Evolutionary conservation across 2,797 vertebrate genomes (phyloP), one percentile per base, ranked within the genome.

Genomic region (Phoeniculus purpureus): DNA sequence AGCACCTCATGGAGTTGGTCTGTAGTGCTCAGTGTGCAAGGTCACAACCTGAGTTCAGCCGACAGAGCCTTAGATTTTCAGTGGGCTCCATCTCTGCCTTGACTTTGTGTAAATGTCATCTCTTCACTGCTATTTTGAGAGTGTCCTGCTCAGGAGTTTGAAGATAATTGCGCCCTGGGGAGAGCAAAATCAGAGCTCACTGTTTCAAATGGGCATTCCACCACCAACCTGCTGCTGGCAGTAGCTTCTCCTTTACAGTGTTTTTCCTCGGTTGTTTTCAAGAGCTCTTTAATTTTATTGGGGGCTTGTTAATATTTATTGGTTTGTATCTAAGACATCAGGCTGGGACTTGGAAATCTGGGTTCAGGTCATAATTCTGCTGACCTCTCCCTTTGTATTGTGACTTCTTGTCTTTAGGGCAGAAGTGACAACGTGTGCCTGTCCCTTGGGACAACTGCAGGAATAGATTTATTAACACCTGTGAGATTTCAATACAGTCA

Each of bases 91-190:
- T 43, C 72, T 60, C 72, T 77, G 81, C 80, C 71, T 75, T 8
- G 22, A 5, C 76, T 78, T 27, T 31, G 9, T n/a, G n/a, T 13
- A 43, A 74, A 15, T 34, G 80, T 59, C 60, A 89, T 20, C 82
- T 37, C 50, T 16, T 2, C 20, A 47, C 64, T 8, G 71, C 61
- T 85, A 6, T 82, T 93, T 29, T 29, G 15, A 81, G 89, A 81
- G 50, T 14, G 32, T 55, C 68, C 71, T 82, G 52, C 81, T 74
- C 72, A 2, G 18, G 58, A 56, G 71, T 89, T 64, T 9, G 66
- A 29, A 51, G 75, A 37, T 95, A 96, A 95, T 96, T 95, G 94
- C 66, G 89, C 92, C 85, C 92, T 40, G 52, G 94, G 87, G 94
- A 94, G 64, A 74, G 52, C 32, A 56, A 27, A 75, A 66, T 26